phyloP scores from a whole-genome alignment of 2,797 vertebrate genomes.

The Phrynocephalus guinanensis region DNA sequence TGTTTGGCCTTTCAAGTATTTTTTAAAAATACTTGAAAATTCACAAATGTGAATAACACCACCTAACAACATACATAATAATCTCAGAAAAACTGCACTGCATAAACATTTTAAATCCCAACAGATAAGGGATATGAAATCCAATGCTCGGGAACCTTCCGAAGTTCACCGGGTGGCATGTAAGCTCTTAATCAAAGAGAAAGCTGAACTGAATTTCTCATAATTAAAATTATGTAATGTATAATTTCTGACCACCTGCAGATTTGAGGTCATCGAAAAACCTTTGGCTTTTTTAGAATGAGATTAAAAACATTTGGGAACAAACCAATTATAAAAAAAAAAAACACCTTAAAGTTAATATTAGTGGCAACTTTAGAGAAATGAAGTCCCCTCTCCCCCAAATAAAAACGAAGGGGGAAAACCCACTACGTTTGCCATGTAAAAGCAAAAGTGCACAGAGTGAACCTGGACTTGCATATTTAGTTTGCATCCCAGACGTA shows the following conservation, averaged over 20 bases:
- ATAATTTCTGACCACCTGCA: slow-evolving; percentile 1
- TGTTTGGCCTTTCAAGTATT: slow-evolving; percentile 47
- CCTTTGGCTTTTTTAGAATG: slow-evolving; percentile 14
- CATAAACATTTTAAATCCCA: not conserved
- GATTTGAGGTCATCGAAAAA: not conserved
- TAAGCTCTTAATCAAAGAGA: slow-evolving; percentile 21
- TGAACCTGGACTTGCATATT: not conserved
- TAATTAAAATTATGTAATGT: not conserved
- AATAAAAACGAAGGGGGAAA: not conserved
- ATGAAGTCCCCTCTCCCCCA: not conserved
- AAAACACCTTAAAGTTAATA: slow-evolving; percentile 1
- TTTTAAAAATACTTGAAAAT: not conserved
- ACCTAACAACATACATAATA: not conserved
- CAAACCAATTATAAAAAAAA: slow-evolving; percentile 1
- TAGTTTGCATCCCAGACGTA: not conserved
- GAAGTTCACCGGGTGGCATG: not conserved
- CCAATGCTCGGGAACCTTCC: not conserved
- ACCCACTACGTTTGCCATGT: not conserved
- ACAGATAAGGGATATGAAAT: not conserved
- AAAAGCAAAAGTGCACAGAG: not conserved
- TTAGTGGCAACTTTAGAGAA: slow-evolving; percentile 37
- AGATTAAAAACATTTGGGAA: slow-evolving; percentile 13
- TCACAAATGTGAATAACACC: not conserved
- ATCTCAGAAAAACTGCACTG: slow-evolving; percentile 9
- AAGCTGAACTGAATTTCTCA: not conserved